phyloP scores from a whole-genome alignment of 2,113 vertebrate genomes.

The Tupaia tana region DNA sequence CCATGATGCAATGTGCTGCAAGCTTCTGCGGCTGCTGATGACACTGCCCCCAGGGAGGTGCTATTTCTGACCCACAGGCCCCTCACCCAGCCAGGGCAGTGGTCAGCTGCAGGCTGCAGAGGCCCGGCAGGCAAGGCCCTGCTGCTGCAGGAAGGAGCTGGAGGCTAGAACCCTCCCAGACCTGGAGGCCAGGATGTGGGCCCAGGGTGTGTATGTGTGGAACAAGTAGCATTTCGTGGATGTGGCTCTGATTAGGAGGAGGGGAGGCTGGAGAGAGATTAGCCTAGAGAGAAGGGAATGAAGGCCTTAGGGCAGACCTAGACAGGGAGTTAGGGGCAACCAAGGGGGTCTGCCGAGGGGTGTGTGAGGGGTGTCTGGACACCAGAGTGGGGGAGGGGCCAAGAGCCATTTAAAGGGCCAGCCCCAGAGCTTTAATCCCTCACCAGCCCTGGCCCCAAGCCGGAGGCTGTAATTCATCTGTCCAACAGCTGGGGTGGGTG shows the following conservation, averaged over 20 bases:
- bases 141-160: constrained; percentile 29
- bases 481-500: constrained; percentile 82
- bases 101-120: constrained; percentile 51
- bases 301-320: constrained; percentile 34
- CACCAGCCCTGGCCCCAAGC: constrained; percentile 79
- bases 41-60: constrained; percentile 74
- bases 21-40: constrained; percentile 70
- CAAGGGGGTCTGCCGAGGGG: constrained; percentile 36
- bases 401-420: constrained; percentile 77
- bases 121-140: constrained; percentile 5
- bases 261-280: neutral
- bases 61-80: constrained; percentile 73
- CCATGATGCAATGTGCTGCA: constrained; percentile 80
- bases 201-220: neutral
- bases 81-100: neutral
- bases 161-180: constrained; percentile 17
- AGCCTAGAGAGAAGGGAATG: neutral
- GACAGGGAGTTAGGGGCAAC: constrained; percentile 17
- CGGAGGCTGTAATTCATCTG: constrained; percentile 83
- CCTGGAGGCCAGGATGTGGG: neutral
- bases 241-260: neutral
- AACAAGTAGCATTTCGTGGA: constrained; percentile 3
- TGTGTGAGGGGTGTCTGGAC: constrained; percentile 63
- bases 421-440: constrained; percentile 79
- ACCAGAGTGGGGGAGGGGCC: constrained; percentile 69